Base-by-base conservation (phyloP, 2,113 vertebrate species). In the Toxotes jaculatrix region DNA sequence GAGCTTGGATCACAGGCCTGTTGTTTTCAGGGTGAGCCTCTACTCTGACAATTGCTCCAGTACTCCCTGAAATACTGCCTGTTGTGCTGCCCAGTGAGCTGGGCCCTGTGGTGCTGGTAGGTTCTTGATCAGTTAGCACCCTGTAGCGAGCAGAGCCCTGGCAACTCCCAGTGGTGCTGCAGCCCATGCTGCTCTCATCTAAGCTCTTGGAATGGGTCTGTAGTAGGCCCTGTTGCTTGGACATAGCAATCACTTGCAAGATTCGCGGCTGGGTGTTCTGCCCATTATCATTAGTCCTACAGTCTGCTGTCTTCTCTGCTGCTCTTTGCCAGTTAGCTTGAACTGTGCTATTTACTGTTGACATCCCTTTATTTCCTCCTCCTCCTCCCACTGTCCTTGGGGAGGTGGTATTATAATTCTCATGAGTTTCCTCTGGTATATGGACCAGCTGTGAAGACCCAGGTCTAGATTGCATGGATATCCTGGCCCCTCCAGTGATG, bases 221-320 rank as follows among this genome's bases (percentile, higher is more conserved):
- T 14, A 99, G 95, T 10, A 99, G 96, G 3, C 97, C 97, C 91
- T 99, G 98, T 86, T 99, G 98, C 93, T 99, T 99, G 84, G 97
- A 98, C 97, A 99, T 97, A 43, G 97, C 97, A 47, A 99, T 99
- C 16, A 99, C 97, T 84, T 99, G 98, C 97, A 99, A 97, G 88
- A 98, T 96, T 45, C 97, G 95, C 1, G 98, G 97, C 89, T 98
- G 98, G 83, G 90, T 95, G 64, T 60, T 81, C 11, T 82, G 80
- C 13, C 84, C 86, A 0, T 95, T 96, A 4, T 82, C 87, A 4
- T 96, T 97, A 85, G 94, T 96, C 87, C 97, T 93, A 71, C 96
- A 97, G 5, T 94, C 67, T 40, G 83, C 91, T 21, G 95, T 96
- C 93, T 97, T 99, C 89, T 99, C 98, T 0, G 97, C 97, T 40